Percentiles rank a stretch among this genome's conserved stretches.
Evolutionary conservation across 2,888 invertebrate genomes (phyloP).

Genomic region (Cryptocephalus primarius): DNA sequence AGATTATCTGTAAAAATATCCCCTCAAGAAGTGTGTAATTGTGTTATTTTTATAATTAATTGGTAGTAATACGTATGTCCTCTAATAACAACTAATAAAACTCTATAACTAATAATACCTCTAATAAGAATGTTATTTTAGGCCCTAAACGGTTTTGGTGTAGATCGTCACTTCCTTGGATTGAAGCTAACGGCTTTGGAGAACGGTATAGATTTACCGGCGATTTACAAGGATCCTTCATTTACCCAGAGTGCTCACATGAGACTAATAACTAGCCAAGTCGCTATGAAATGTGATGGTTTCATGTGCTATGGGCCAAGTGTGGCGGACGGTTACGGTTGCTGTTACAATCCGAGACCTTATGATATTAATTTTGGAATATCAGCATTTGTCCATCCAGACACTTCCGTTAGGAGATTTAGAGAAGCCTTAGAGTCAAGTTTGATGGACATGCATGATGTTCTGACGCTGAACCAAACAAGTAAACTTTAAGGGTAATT

Average conservation of each 20-base stretch:
- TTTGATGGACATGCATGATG: slow-evolving; percentile 56
- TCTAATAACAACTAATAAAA: no score
- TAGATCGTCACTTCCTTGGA: slow-evolving; percentile 89
- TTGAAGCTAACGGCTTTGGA: slow-evolving; percentile 74
- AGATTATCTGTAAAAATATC: no score
- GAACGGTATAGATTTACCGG: slow-evolving; percentile 61
- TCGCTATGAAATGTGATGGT: slow-evolving; percentile 68
- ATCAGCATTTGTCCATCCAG: slow-evolving; percentile 53
- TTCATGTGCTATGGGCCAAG: slow-evolving; percentile 90
- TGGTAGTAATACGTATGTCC: no score
- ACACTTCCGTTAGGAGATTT: slow-evolving; percentile 50
- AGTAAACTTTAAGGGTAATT: slow-evolving; percentile 37
- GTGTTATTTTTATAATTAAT: no score
- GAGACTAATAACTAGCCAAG: slow-evolving; percentile 85
- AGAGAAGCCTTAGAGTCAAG: slow-evolving; percentile 48
- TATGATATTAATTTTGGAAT: slow-evolving; percentile 65
- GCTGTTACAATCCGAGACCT: slow-evolving; percentile 86
- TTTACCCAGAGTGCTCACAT: slow-evolving; percentile 65
- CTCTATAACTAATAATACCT: no score
- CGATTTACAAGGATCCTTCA: slow-evolving; percentile 60
- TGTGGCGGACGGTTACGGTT: slow-evolving; percentile 78
- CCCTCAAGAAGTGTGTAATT: no score
- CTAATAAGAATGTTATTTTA: slow-evolving; percentile 6
- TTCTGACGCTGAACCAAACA: slow-evolving; percentile 41
- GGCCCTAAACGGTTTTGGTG: slow-evolving; percentile 65